Base-by-base conservation (phyloP, 2,797 vertebrate species). In the Neosilurus mollespiculum region DNA sequence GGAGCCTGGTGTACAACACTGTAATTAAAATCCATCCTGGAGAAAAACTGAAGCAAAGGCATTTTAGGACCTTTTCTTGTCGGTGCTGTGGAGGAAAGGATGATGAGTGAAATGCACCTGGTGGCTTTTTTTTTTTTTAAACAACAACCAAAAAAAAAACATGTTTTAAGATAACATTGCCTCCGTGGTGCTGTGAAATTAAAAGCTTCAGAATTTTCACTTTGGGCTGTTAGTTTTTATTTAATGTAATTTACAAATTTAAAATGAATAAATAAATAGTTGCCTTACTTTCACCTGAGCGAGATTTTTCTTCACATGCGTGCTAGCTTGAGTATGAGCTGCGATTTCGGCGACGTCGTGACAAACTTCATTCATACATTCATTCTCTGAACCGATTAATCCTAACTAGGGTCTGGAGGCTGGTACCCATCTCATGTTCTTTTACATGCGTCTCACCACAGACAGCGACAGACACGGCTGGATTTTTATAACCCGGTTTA, bases 1-100 rank as follows among this genome's bases (percentile, higher is more conserved):
- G 64, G 79, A 66, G 34, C 49, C 49, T 83, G 26, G 37, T 69
- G 59, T 85, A 53, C 15, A 65, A 83, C 83, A 58, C 81, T 83
- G 62, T 62, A 80, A 59, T 61, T 56, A 79, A 53, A 69, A 43
- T 58, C 64, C 51, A 72, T 76, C 78, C 70, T 83, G 73, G 80
- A 34, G 15, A 80, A 78, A 49, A 78, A 7, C 12, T 16, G 8
- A 30, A 15, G 43, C 16, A 54, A n/a, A 58, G 24, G 9, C 1
- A 2, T 34, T 34, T 72, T 22, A 6, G 67, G 30, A 37, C 20
- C 14, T 15, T 30, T 18, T 69, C 16, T 4, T 4, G 6, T 69
- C 64, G 15, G 51, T 22, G 49, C 49, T n/a, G 30, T 20, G 9
- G 67, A 22, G 18, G 12, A 18, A 10, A n/a, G 4, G 14, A 76